Evolutionary conservation across 2,797 vertebrate species (phyloP).

Genomic region (Sebastes jordani): DNA sequence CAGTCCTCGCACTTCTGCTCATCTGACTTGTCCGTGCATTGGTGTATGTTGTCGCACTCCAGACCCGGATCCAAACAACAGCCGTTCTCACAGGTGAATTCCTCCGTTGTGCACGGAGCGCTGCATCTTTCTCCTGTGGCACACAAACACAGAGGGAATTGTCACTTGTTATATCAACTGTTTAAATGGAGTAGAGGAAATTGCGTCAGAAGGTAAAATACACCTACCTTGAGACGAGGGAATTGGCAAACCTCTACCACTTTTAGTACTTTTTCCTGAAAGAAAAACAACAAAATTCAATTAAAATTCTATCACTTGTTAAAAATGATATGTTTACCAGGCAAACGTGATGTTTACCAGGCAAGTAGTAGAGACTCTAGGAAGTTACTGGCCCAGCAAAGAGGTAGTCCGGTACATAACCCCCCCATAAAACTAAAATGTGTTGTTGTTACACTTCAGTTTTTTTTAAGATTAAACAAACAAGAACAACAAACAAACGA

Average conservation of each 20-base stretch:
- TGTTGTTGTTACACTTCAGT: no score
- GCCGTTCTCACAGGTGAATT: constrained; percentile 87
- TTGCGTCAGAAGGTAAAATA: neutral
- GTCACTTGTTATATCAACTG: neutral
- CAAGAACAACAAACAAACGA: no score
- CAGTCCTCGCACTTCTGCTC: constrained; percentile 85
- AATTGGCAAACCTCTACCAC: constrained; percentile 37
- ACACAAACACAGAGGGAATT: constrained; percentile 27
- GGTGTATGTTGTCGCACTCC: constrained; percentile 85
- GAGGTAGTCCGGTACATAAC: neutral
- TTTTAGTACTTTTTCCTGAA: constrained; percentile 59
- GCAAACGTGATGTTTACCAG: neutral
- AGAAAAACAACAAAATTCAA: constrained; percentile 18
- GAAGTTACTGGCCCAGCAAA: neutral
- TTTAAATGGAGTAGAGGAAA: neutral
- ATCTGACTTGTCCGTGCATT: constrained; percentile 91
- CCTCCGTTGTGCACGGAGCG: constrained; percentile 71
- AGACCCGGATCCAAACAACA: constrained; percentile 90
- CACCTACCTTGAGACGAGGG: constrained; percentile 30
- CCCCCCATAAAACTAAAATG: no score
- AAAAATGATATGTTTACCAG: neutral
- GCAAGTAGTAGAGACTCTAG: neutral
- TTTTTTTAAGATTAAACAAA: neutral
- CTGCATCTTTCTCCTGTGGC: constrained; percentile 77
- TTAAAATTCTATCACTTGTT: neutral